Percentiles rank a stretch among this genome's conserved stretches.
phyloP scores from a whole-genome alignment of 1,140 invertebrate species.

The Penaeus chinensis region DNA sequence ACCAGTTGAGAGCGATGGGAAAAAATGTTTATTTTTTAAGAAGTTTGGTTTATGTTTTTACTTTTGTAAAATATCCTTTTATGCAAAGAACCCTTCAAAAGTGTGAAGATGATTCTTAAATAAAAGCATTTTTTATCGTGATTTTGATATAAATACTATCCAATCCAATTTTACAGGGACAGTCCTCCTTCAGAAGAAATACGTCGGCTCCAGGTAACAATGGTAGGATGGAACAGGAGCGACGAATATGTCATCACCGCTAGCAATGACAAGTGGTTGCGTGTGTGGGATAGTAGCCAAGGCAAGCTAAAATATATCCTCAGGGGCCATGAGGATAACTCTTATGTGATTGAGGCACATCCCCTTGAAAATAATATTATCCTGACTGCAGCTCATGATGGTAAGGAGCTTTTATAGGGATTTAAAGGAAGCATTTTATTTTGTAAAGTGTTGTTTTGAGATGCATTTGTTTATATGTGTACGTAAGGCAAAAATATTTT shows the following conservation, averaged over 20 bases:
- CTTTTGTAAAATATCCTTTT: too few relatives aligned
- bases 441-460: not conserved
- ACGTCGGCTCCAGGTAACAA: constrained; percentile 86
- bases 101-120: too few relatives aligned
- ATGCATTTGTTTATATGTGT: not conserved
- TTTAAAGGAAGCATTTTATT: not conserved
- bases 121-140: not conserved
- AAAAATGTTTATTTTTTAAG: too few relatives aligned
- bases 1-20: too few relatives aligned
- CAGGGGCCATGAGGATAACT: constrained; percentile 90
- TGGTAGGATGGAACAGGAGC: constrained; percentile 94
- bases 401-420: constrained; percentile 70
- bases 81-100: too few relatives aligned
- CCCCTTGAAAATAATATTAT: constrained; percentile 82
- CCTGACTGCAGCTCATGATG: constrained; percentile 96
- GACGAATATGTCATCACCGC: constrained; percentile 92
- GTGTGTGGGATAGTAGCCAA: constrained; percentile 86
- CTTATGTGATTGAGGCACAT: constrained; percentile 94
- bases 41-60: too few relatives aligned
- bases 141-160: not conserved
- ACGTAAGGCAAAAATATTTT: too few relatives aligned
- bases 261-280: constrained; percentile 82
- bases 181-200: constrained; percentile 65
- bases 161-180: not conserved
- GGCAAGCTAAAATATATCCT: constrained; percentile 78